A percentile compares a stretch with the other conserved stretches of the same genome.
These are phyloP conservation scores for Mirza zaza DNA, from an alignment of 2,113 vertebrate genomes.

Conservation along the genomic window DNA sequence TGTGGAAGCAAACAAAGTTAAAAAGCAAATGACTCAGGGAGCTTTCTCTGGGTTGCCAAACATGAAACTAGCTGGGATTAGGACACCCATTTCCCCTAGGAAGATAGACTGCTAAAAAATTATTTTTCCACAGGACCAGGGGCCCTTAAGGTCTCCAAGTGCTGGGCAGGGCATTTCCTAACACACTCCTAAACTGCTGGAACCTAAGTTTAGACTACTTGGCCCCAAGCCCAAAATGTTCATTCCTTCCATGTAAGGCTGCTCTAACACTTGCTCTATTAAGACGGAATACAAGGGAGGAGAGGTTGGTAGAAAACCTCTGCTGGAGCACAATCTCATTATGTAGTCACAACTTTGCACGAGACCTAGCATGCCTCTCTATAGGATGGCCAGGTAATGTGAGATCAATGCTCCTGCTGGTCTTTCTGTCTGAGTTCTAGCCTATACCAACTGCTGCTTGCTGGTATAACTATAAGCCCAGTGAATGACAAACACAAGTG, in stretches of 20 bases:
- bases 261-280: background rate
- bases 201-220: slow-evolving; percentile 3
- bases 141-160: background rate
- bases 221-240: background rate
- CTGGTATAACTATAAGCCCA: background rate
- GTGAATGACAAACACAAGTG: background rate
- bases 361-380: background rate
- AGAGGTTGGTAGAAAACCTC: background rate
- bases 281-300: background rate
- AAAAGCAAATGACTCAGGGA: background rate
- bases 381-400: background rate
- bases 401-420: background rate
- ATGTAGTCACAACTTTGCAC: background rate
- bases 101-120: background rate
- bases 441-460: background rate
- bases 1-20: slow-evolving; percentile 8
- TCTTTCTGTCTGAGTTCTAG: background rate
- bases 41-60: background rate
- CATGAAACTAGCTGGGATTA: background rate
- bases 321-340: background rate
- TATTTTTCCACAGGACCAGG: background rate
- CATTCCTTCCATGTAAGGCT: background rate
- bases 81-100: background rate
- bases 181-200: background rate
- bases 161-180: background rate